phyloP scores from a whole-genome alignment of 92 coral and sea anemone species.

The Paramuricea clavata region DNA sequence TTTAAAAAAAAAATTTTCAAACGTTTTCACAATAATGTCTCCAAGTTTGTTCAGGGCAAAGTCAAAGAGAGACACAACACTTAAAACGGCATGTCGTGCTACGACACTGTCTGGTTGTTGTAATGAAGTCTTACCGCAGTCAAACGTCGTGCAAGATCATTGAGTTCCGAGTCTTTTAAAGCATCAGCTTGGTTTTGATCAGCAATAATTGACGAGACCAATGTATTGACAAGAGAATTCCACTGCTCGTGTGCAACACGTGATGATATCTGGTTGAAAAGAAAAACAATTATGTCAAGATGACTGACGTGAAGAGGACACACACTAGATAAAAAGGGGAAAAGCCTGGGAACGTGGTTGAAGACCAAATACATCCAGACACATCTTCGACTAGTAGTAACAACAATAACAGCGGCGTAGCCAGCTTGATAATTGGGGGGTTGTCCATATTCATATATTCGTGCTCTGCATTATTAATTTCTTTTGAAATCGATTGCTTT shows the following conservation, averaged over 20 bases:
- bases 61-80: too few relatives aligned
- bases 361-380: too few relatives aligned
- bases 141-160: conserved; percentile 83
- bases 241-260: conserved; percentile 88
- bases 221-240: conserved; percentile 87
- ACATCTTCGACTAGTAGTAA: not conserved
- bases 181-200: conserved; percentile 89
- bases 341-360: too few relatives aligned
- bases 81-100: too few relatives aligned
- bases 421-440: too few relatives aligned
- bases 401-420: too few relatives aligned
- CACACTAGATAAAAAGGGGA: not conserved
- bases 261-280: conserved; percentile 70
- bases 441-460: too few relatives aligned
- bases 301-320: not conserved
- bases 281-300: not conserved
- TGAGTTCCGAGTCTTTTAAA: conserved; percentile 82
- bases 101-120: not conserved
- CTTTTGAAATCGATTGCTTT: too few relatives aligned
- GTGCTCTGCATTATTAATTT: too few relatives aligned
- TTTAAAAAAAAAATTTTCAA: too few relatives aligned
- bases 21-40: too few relatives aligned
- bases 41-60: too few relatives aligned
- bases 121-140: conserved; percentile 82
- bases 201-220: conserved; percentile 95